Evolutionary conservation across 2,797 vertebrate genomes (phyloP).

Genomic region (Sebastes matsubarae): DNA sequence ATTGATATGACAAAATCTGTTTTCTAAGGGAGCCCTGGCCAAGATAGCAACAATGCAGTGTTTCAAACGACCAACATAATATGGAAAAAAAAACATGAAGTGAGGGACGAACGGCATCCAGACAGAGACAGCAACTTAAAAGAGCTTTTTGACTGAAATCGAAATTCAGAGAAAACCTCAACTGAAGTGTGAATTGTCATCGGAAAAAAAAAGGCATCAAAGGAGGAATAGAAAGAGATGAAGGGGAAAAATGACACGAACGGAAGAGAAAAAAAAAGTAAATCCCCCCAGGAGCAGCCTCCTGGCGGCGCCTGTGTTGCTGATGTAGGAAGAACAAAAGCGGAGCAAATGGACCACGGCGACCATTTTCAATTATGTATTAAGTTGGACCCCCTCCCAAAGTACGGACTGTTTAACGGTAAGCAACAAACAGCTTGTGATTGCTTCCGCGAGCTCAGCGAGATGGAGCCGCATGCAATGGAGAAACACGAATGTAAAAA

Average conservation of each 20-base stretch:
- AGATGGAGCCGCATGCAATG: slow-evolving; percentile 36
- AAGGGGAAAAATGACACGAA: slow-evolving; percentile 44
- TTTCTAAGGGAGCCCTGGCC: background rate
- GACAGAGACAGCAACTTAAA: slow-evolving; percentile 63
- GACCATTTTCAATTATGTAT: slow-evolving; percentile 79
- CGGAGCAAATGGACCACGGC: slow-evolving; percentile 73
- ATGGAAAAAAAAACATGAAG: background rate
- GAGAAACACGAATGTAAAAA: slow-evolving; percentile 15
- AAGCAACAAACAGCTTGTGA: slow-evolving; percentile 73
- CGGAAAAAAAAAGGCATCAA: slow-evolving; percentile 41
- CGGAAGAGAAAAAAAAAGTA: slow-evolving; percentile 34
- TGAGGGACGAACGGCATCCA: slow-evolving; percentile 49
- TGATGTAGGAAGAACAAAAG: slow-evolving; percentile 76
- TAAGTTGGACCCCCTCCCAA: slow-evolving; percentile 55
- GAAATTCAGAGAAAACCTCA: slow-evolving; percentile 73
- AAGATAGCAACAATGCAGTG: background rate
- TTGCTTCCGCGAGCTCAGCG: slow-evolving; percentile 53
- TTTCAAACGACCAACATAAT: slow-evolving; percentile 8
- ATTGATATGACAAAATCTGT: background rate
- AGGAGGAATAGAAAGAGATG: slow-evolving; percentile 40
- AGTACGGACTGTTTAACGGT: slow-evolving; percentile 63
- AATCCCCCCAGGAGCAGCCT: slow-evolving; percentile 68
- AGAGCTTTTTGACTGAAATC: slow-evolving; percentile 64
- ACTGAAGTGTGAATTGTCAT: slow-evolving; percentile 70
- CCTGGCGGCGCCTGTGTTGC: slow-evolving; percentile 58